phyloP scores from a whole-genome alignment of 1,140 invertebrate species.

The Tribolium madens region DNA sequence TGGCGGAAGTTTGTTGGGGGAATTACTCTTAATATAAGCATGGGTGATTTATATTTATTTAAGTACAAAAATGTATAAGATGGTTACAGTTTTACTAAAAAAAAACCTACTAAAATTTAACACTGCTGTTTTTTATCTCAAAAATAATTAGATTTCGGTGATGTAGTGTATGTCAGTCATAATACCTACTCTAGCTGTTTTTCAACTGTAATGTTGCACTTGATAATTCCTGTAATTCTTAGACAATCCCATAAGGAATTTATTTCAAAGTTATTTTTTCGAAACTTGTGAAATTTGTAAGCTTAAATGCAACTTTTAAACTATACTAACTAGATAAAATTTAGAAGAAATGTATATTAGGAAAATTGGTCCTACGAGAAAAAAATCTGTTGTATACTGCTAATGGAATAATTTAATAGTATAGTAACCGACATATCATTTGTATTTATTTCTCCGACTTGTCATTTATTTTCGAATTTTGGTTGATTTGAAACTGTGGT shows the following conservation, averaged over 20 bases:
- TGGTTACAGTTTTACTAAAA: slow-evolving; percentile 48
- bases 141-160: slow-evolving; percentile 36
- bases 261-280: slow-evolving; percentile 31
- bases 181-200: slow-evolving; percentile 45
- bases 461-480: slow-evolving; percentile 4
- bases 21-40: slow-evolving; percentile 36
- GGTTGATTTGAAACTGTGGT: slow-evolving; percentile 42
- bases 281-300: slow-evolving; percentile 29
- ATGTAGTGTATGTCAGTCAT: slow-evolving; percentile 48
- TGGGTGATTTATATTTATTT: slow-evolving; percentile 52
- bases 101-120: slow-evolving; percentile 49
- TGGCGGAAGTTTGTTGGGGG: slow-evolving; percentile 9
- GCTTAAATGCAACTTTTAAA: slow-evolving; percentile 36
- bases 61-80: slow-evolving; percentile 51
- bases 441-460: not conserved
- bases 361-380: slow-evolving; percentile 36
- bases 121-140: slow-evolving; percentile 51
- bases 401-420: slow-evolving; percentile 46
- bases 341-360: slow-evolving; percentile 28
- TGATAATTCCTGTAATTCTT: slow-evolving; percentile 47
- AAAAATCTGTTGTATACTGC: slow-evolving; percentile 45
- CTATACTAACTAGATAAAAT: slow-evolving; percentile 25
- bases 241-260: slow-evolving; percentile 47
- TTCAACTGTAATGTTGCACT: slow-evolving; percentile 34
- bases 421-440: slow-evolving; percentile 39